Percentiles rank a stretch among this genome's conserved stretches.
Evolutionary conservation across 2,113 vertebrate genomes (phyloP).

Genomic region (Cinclus cinclus): DNA sequence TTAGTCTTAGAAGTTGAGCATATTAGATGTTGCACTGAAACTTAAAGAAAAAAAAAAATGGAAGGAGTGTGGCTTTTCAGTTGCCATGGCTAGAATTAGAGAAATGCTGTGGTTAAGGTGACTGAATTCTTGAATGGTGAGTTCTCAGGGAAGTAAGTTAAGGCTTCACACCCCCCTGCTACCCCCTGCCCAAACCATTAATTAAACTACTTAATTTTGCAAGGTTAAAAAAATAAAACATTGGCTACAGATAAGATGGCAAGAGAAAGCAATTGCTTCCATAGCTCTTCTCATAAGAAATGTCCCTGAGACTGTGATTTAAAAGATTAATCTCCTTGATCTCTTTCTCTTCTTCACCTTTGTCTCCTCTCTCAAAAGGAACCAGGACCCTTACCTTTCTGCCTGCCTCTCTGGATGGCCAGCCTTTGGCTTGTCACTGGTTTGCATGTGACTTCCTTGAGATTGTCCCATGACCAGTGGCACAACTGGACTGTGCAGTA

Average conservation of each 20-base stretch:
- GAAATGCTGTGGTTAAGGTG: background rate
- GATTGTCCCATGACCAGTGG: background rate
- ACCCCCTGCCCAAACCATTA: background rate
- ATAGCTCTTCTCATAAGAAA: background rate
- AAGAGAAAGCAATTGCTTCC: background rate
- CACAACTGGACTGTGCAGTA: background rate
- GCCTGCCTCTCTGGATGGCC: background rate
- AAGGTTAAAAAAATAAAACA: background rate
- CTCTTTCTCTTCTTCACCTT: background rate
- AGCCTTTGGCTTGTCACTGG: background rate
- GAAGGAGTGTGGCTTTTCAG: background rate
- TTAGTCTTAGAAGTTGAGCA: background rate
- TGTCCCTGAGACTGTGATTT: background rate
- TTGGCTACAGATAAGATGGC: background rate
- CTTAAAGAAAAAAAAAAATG: background rate
- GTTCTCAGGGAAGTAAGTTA: background rate
- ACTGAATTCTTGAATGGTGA: background rate
- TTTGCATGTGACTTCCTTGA: background rate
- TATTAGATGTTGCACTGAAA: background rate
- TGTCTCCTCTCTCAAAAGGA: background rate
- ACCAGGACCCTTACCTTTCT: background rate
- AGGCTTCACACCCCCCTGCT: rapidly evolving
- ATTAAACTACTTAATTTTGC: background rate
- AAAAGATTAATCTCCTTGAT: background rate
- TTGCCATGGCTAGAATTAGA: background rate